Conservation (phyloP, 1,140 invertebrate genomes). For the Temnothorax longispinosus region DNA sequence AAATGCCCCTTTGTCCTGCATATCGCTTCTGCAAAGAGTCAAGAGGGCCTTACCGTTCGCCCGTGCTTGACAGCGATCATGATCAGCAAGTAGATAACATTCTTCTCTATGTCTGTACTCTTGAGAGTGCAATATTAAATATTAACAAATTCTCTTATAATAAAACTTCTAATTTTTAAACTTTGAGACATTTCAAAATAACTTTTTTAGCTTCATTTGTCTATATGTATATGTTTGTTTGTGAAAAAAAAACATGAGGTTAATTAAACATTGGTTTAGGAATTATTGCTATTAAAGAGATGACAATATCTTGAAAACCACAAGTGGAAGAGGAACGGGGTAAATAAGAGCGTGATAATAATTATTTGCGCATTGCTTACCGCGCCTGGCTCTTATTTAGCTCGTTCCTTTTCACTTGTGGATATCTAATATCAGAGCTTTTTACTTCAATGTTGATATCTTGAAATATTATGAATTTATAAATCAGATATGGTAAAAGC, state of each 20-base stretch:
- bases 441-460: not conserved
- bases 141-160: not conserved
- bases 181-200: not conserved
- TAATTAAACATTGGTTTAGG: not conserved
- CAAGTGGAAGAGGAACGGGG: too few species aligned
- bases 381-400: too few species aligned
- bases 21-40: slow-evolving; percentile 9
- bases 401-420: too few species aligned
- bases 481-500: not conserved
- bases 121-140: not conserved
- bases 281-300: not conserved
- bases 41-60: not conserved
- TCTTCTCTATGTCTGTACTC: not conserved
- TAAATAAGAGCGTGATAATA: too few species aligned
- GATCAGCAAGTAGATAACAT: slow-evolving; percentile 37
- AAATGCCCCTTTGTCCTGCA: slow-evolving; percentile 4
- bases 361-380: too few species aligned
- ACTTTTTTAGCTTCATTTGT: not conserved
- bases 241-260: not conserved
- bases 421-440: too few species aligned
- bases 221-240: not conserved
- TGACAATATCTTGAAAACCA: not conserved
- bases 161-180: not conserved
- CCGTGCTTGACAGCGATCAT: not conserved
- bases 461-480: not conserved